phyloP scores from a whole-genome alignment of 2,797 vertebrate genomes.

The Australoheros facetus region DNA sequence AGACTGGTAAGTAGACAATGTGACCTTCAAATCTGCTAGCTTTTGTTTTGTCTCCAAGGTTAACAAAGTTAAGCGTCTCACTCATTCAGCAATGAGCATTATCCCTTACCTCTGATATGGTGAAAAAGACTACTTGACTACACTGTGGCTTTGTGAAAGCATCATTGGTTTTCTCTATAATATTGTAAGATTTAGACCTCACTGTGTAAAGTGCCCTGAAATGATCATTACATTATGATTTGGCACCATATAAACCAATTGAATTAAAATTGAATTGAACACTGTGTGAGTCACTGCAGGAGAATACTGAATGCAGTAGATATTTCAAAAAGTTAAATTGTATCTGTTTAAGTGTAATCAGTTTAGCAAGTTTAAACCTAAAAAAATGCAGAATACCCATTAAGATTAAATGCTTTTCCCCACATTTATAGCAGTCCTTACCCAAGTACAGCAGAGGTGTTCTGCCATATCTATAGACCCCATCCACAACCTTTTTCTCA shows the following conservation, averaged over 20 bases:
- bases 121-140: background rate
- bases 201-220: background rate
- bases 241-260: background rate
- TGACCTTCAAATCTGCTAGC: background rate
- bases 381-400: background rate
- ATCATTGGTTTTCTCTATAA: background rate
- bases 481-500: background rate
- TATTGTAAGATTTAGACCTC: background rate
- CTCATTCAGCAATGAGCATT: background rate
- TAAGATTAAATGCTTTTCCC: background rate
- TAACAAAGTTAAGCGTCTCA: background rate
- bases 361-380: background rate
- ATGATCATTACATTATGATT: background rate
- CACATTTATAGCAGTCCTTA: background rate
- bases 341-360: background rate
- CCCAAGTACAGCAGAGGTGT: background rate
- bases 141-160: background rate
- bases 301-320: background rate
- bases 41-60: slow-evolving; percentile 10
- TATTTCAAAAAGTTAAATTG: background rate
- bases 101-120: background rate
- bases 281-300: background rate
- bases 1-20: slow-evolving; percentile 87
- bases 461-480: background rate
- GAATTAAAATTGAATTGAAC: background rate